Base-by-base conservation (phyloP, 2,888 invertebrate genomes). In the Plemyria rubiginata region DNA sequence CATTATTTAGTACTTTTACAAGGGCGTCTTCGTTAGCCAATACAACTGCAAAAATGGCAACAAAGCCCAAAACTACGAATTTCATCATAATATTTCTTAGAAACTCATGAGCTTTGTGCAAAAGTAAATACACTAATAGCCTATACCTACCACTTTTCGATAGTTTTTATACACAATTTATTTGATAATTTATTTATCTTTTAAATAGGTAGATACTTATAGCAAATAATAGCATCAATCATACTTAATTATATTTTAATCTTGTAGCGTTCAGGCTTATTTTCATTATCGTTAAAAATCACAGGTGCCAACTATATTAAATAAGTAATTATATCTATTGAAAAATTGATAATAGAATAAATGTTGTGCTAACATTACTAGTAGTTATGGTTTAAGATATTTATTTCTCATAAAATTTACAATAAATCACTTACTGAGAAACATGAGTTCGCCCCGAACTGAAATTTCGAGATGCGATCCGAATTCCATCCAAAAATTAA, bases 81-180 rank as follows among this genome's bases (percentile, higher is more conserved):
- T 67, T 68, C 71, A 71, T 68, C 15, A 50, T 67, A n/a, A n/a
- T n/a, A 28, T 11, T 41, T 28, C 16, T 56, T 48, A 45, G 4
- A 16, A 16, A 13, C 2, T 12, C 15, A 43, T 32, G 8, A 11
- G 2, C 45, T 9, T 45, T 45, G 16, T 43, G 43, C 15, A 11
- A 45, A 16, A 16, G 1, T 45, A 4, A 45, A 11, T 11, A 9
- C 16, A 16, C 45, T 16, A 11, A 45, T 45, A 45, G 9, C 9
- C 16, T 16, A 45, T 13, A 48, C 54, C 29, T 40, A 12, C n/a
- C 15, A 15, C 46, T 55, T 32, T 49, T 29, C 7, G n/a, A 12
- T 40, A 36, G 13, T 46, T 45, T 22, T 46, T 38, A 13, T 9
- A 28, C 2, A 13, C 38, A 22, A n/a, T 8, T 8, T 32, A 36